Base-by-base conservation (phyloP, 2,113 vertebrate species). In the Sylvilagus bachmani region DNA sequence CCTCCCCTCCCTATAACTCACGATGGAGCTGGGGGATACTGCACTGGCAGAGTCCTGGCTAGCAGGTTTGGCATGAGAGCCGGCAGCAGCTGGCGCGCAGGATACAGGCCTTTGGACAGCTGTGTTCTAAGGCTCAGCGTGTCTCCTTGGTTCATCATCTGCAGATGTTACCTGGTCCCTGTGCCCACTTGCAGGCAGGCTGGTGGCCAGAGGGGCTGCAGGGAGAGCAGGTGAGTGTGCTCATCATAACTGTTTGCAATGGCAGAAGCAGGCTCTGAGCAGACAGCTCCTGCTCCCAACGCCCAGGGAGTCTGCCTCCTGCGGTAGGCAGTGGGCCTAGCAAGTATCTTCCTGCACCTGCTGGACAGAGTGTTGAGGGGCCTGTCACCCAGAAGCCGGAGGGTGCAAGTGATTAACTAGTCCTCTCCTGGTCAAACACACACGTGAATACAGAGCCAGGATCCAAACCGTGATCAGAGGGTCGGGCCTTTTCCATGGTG, bases 51-150 rank as follows among this genome's bases (percentile, higher is more conserved):
- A n/a, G 27, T 29, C n/a, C n/a, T 25, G 17, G 58, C 12, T 27
- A 12, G 24, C 3, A 49, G 31, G 49, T 5, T 27, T 86, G 82
- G 38, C 5, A 14, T 8, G 31, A 31, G 0, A 2, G 33, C 0
- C 3, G 0, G 10, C 31, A 6, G 33, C 53, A 24, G 82, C 27
- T 3, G 38, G 21, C 1, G 0, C 0, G 6, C 1, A 0, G 49
- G 62, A 51, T n/a, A 70, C 12, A 79, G 73, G 53, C 22, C 73
- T 67, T 22, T 22, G 55, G 29, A 11, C 44, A 38, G 51, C 29
- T 36, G 73, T 1, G 5, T 24, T 79, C 31, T 33, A 51, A 51
- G 53, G 10, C 14, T 44, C 38, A 62, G 44, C 24, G 1, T 27
- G n/a, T 16, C 33, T 55, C 19, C 55, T 51, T 11, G 24, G 24